Conservation (phyloP, 2,113 vertebrate genomes). For the Lepidiolamprologus cunningtoni region DNA sequence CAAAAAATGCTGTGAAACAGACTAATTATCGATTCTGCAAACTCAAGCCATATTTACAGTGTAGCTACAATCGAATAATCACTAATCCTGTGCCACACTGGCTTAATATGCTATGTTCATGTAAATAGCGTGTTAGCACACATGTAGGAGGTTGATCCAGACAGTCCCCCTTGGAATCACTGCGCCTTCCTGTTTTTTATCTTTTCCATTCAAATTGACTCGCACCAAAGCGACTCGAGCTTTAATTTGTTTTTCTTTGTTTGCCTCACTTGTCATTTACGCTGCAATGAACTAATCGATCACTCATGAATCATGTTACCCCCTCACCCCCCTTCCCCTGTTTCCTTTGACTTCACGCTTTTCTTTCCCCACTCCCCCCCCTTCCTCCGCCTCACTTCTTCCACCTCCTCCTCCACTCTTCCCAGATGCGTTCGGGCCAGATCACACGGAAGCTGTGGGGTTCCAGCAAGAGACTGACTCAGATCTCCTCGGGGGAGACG, state of each 20-base stretch:
- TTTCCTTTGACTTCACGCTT: conserved; percentile 32
- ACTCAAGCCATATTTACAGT: conserved; percentile 46
- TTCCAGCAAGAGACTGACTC: conserved; percentile 89
- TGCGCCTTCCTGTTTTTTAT: not conserved
- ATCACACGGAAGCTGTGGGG: conserved; percentile 97
- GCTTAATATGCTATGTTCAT: not conserved
- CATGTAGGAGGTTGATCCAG: not conserved
- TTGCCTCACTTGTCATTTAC: conserved; percentile 18
- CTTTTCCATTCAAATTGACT: not conserved
- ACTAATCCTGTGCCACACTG: conserved; percentile 4
- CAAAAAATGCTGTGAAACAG: conserved; percentile 32
- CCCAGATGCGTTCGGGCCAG: conserved; percentile 93
- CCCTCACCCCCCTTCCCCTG: not conserved
- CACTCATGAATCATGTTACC: conserved; percentile 60
- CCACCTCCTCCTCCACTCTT: conserved; percentile 61
- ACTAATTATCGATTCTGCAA: conserved; percentile 25
- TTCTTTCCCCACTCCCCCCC: not conserved
- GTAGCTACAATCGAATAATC: conserved; percentile 24
- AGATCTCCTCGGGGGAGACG: conserved; percentile 93
- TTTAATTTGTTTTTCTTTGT: conserved; percentile 19
- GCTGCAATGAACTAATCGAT: conserved; percentile 11
- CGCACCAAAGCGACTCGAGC: not conserved
- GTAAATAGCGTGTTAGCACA: not conserved
- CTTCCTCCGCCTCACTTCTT: conserved; percentile 17
- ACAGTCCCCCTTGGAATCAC: not conserved